Conservation (phyloP, 2,888 invertebrate genomes). For the Glomeris marginata region DNA sequence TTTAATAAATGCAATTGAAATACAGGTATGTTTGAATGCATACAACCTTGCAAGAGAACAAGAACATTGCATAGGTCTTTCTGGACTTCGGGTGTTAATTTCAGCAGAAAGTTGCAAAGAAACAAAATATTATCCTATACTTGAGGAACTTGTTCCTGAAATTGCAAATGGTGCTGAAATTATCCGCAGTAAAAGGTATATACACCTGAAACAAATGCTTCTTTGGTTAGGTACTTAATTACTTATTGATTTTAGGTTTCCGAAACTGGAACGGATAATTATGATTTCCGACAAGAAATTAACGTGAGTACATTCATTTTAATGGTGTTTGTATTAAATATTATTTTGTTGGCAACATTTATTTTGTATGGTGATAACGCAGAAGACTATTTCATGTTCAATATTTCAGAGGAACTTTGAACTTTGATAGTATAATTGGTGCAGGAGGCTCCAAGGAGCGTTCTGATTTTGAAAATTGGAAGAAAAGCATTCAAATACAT, state of each 20-base stretch:
- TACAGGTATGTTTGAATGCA: too few relatives aligned
- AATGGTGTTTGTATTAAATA: slow-evolving; percentile 11
- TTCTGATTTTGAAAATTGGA: slow-evolving; percentile 31
- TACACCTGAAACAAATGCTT: slow-evolving; percentile 23
- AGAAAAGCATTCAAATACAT: slow-evolving; percentile 44
- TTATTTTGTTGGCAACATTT: too few relatives aligned
- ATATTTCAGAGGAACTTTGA: slow-evolving; percentile 33
- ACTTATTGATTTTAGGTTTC: slow-evolving; percentile 23
- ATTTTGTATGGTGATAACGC: too few relatives aligned
- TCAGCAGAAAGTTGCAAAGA: too few relatives aligned
- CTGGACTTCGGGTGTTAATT: too few relatives aligned
- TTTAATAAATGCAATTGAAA: neutral
- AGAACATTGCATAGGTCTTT: too few relatives aligned
- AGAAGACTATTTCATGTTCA: too few relatives aligned
- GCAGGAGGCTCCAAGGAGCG: slow-evolving; percentile 29
- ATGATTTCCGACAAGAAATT: slow-evolving; percentile 38
- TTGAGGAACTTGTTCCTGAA: too few relatives aligned
- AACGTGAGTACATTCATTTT: slow-evolving; percentile 35
- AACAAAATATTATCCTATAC: too few relatives aligned
- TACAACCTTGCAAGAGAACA: too few relatives aligned
- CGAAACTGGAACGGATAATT: slow-evolving; percentile 41
- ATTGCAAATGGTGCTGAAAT: slow-evolving; percentile 31
- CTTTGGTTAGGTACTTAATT: neutral
- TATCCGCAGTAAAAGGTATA: slow-evolving; percentile 35
- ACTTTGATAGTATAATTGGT: slow-evolving; percentile 21